These are phyloP conservation scores for Trichomycterus rosablanca DNA, from an alignment of 2,113 vertebrate genomes.

Conservation along the genomic window DNA sequence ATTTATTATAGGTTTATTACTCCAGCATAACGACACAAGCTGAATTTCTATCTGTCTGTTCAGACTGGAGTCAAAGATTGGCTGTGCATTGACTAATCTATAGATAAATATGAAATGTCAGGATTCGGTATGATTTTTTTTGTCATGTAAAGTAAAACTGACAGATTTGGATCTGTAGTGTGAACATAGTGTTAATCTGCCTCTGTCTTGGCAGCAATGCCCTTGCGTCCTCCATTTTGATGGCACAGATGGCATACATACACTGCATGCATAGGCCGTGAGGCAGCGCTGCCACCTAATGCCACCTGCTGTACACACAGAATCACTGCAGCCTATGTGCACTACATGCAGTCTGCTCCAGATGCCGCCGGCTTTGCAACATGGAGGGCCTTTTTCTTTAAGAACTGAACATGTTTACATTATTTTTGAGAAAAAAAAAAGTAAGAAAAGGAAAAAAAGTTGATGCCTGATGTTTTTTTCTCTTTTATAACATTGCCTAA, in stretches of 20 bases:
- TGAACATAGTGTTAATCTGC: too few relatives aligned
- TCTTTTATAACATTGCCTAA: slow-evolving; percentile 22
- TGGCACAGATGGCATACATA: slow-evolving; percentile 46
- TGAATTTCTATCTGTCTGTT: too few relatives aligned
- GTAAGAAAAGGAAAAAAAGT: too few relatives aligned
- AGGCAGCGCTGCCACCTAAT: slow-evolving; percentile 11
- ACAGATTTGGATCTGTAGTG: too few relatives aligned
- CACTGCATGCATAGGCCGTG: slow-evolving; percentile 34
- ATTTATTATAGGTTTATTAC: too few relatives aligned
- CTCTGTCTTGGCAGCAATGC: slow-evolving; percentile 11
- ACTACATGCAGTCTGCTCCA: slow-evolving; percentile 33
- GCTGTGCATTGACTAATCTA: too few relatives aligned
- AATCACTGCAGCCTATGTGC: slow-evolving; percentile 31
- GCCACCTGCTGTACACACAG: slow-evolving; percentile 37
- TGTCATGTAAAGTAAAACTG: too few relatives aligned
- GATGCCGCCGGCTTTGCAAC: slow-evolving; percentile 22
- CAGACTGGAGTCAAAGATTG: too few relatives aligned
- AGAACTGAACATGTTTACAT: slow-evolving; percentile 29
- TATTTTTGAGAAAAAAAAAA: not conserved
- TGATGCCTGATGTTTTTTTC: too few relatives aligned
- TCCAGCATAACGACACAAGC: too few relatives aligned
- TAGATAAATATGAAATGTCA: too few relatives aligned
- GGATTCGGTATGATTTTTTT: too few relatives aligned
- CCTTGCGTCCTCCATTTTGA: slow-evolving; percentile 46
- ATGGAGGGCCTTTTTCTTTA: slow-evolving; percentile 2